phyloP scores from a whole-genome alignment of 2,797 vertebrate genomes.

The Sphenodon punctatus region DNA sequence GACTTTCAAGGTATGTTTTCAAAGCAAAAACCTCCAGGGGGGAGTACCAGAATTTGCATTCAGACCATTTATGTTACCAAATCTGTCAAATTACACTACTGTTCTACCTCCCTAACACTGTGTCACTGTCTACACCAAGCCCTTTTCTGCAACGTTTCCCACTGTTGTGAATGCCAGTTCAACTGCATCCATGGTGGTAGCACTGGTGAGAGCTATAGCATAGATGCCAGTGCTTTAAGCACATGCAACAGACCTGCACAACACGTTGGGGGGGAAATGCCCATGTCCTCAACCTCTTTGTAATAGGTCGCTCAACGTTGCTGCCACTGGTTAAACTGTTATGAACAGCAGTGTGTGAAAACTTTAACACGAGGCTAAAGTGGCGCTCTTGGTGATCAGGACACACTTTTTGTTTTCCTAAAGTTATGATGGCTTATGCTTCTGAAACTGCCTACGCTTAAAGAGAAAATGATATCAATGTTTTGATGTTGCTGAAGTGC shows the following conservation, averaged over 20 bases:
- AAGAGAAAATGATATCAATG: background rate
- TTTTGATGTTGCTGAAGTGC: background rate
- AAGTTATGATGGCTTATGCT: background rate
- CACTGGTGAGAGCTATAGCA: background rate
- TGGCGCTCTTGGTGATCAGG: background rate
- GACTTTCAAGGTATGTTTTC: slow-evolving; percentile 45
- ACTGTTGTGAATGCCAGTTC: background rate
- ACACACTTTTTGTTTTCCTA: background rate
- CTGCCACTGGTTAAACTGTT: too few species aligned
- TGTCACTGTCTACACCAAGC: background rate
- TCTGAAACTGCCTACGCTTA: background rate
- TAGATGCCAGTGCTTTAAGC: background rate
- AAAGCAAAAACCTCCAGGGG: slow-evolving; percentile 31
- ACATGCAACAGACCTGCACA: slow-evolving; percentile 11
- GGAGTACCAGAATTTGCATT: slow-evolving; percentile 14
- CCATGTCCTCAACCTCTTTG: background rate
- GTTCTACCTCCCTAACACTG: slow-evolving; percentile 14
- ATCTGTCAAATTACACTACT: slow-evolving; percentile 32
- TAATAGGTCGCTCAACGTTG: background rate
- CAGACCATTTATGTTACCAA: slow-evolving; percentile 23
- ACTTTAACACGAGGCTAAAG: background rate
- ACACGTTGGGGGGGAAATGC: background rate
- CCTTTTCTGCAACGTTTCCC: background rate
- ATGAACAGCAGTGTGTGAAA: background rate
- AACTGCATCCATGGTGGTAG: background rate